These are phyloP conservation scores for Spodoptera exigua DNA, from an alignment of 2,888 invertebrate genomes.

Conservation along the genomic window DNA sequence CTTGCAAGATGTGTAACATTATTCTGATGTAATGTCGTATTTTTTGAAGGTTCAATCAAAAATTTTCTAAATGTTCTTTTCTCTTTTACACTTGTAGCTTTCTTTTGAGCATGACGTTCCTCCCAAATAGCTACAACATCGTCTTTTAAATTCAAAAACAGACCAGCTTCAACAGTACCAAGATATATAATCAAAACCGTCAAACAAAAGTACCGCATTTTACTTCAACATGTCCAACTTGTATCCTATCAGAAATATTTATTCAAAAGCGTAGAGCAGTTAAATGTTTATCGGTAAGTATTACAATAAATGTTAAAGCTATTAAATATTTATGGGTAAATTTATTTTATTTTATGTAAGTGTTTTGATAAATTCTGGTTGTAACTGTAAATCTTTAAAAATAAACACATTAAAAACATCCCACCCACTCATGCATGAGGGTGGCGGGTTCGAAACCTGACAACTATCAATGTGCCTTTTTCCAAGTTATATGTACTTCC, in stretches of 20 bases:
- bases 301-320: slow-evolving; percentile 36
- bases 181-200: slow-evolving; percentile 24
- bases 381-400: too few species aligned
- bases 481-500: too few species aligned
- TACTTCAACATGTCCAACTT: slow-evolving; percentile 57
- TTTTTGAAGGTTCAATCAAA: too few species aligned
- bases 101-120: slow-evolving; percentile 10
- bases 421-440: too few species aligned
- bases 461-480: too few species aligned
- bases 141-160: slow-evolving; percentile 51
- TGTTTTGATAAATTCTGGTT: neutral
- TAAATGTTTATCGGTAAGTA: slow-evolving; percentile 25
- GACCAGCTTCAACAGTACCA: slow-evolving; percentile 49
- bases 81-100: neutral
- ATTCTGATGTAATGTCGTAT: too few species aligned
- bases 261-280: slow-evolving; percentile 5
- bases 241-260: slow-evolving; percentile 5
- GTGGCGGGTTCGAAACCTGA: too few species aligned
- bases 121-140: slow-evolving; percentile 51
- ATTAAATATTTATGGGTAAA: slow-evolving; percentile 43
- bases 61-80: too few species aligned
- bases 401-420: too few species aligned
- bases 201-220: slow-evolving; percentile 60
- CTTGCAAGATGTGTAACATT: too few species aligned
- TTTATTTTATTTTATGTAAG: slow-evolving; percentile 20